Percentiles rank a stretch among this genome's conserved stretches.
phyloP scores from a whole-genome alignment of 1,140 invertebrate species.

The Penaeus vannamei region DNA sequence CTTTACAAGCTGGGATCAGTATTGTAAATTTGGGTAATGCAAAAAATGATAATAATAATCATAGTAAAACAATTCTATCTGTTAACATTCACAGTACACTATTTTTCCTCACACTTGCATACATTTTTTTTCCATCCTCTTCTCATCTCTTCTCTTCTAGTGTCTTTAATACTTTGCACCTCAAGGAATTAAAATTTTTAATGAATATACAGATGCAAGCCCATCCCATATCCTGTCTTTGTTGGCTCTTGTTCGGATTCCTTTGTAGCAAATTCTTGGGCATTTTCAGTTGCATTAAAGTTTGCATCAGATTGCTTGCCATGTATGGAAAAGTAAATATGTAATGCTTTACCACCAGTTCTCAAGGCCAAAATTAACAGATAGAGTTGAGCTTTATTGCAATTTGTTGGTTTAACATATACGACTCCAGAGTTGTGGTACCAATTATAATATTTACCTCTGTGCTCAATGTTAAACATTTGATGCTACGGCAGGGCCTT shows the following conservation, averaged over 20 bases:
- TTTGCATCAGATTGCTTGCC: slow-evolving; percentile 41
- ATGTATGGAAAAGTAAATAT: slow-evolving; percentile 31
- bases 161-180: too few species aligned
- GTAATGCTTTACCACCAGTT: slow-evolving; percentile 41
- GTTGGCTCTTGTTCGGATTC: slow-evolving; percentile 49
- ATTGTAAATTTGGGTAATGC: not conserved
- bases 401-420: slow-evolving; percentile 29
- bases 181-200: too few species aligned
- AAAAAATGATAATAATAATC: too few species aligned
- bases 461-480: slow-evolving; percentile 41
- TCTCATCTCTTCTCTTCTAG: too few species aligned
- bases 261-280: slow-evolving; percentile 45
- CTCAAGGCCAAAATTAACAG: slow-evolving; percentile 20
- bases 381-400: slow-evolving; percentile 24
- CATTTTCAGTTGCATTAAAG: slow-evolving; percentile 49
- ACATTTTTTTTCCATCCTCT: too few species aligned
- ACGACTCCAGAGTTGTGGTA: slow-evolving; percentile 35
- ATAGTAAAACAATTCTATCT: too few species aligned
- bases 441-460: slow-evolving; percentile 47
- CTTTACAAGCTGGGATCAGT: not conserved
- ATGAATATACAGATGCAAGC: too few species aligned
- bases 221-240: slow-evolving; percentile 22
- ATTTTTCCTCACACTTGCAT: too few species aligned
- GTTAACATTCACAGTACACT: too few species aligned
- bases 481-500: slow-evolving; percentile 42